These are phyloP conservation scores for Archips crataeganus DNA, from an alignment of 2,888 invertebrate species.

Conservation along the genomic window DNA sequence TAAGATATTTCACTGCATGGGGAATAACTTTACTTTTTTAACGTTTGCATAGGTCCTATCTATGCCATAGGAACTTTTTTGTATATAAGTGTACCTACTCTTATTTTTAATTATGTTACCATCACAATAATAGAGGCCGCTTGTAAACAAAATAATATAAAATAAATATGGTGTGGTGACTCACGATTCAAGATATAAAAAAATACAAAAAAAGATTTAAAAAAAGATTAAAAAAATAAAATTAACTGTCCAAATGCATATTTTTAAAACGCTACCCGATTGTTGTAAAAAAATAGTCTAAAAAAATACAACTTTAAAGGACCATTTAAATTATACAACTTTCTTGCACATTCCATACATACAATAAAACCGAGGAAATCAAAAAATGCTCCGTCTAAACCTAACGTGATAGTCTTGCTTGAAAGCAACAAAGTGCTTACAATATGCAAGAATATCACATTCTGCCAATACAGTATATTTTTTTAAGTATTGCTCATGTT, in stretches of 20 bases:
- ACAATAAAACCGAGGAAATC: no score
- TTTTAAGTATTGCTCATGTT: no score
- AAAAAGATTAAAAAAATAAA: neutral
- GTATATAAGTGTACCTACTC: slow-evolving; percentile 1
- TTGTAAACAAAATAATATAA: slow-evolving; percentile 20
- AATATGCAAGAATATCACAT: no score
- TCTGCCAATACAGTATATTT: no score
- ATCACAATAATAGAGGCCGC: slow-evolving; percentile 22
- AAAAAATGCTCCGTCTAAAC: no score
- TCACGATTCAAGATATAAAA: slow-evolving; percentile 19
- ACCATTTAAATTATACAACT: no score
- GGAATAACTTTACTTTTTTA: no score
- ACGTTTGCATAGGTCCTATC: slow-evolving; percentile 10
- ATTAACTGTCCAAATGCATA: neutral
- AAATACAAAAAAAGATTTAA: neutral
- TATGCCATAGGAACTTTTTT: slow-evolving; percentile 29
- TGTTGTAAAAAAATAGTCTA: slow-evolving; percentile 10
- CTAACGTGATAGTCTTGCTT: no score
- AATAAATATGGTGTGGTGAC: neutral
- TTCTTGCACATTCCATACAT: no score
- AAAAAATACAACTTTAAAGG: neutral
- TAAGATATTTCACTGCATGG: neutral
- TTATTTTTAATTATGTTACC: slow-evolving; percentile 7
- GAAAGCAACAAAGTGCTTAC: no score
- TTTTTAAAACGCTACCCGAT: neutral